Evolutionary conservation across 2,888 invertebrate species (phyloP), one percentile per base, ranked within the genome.

Genomic region (Leptopterna dolabrata): DNA sequence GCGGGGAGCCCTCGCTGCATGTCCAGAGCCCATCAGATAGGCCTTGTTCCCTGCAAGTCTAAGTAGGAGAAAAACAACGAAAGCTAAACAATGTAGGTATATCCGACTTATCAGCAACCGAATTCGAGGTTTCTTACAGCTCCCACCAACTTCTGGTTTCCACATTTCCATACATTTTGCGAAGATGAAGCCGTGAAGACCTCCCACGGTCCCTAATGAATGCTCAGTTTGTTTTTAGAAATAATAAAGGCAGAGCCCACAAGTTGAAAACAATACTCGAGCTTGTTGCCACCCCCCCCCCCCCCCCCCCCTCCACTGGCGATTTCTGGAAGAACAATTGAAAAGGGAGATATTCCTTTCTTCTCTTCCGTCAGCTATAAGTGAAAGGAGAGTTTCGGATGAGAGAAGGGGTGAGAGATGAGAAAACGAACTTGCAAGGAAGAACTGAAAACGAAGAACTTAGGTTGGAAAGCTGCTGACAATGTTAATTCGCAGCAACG

Each of bases 401-500:
- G 71, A 71, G 70, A 19, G 19, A 41, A 41, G 81, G 71, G 63
- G 30, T 30, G 63, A 41, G 70, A 41, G 83, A 51, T 30, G 81
- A 27, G 76, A 83, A 70, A 73, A 16, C 45, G 29, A 73, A 85
- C 41, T 30, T 41, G 27, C 7, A 55, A 55, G 30, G 41, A 71
- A 51, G 29, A 82, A 55, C n/a, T 4, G 19, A 63, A 36, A 41
- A 47, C 70, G 70, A 19, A 45, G 85, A 85, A 85, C 85, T 85
- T 85, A 76, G 63, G 76, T 45, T 45, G n/a, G 81, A 55, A 36
- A 81, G 51, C 85, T 85, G 86, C 63, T 76, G 86, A 78, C 78
- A 63, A 86, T 78, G 86, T 86, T 86, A 86, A 86, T 86, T 86
- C 78, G 86, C n/a, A 76, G 29, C 29, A 70, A 41, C 76, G 78